A percentile compares a stretch with the other conserved stretches of the same genome.
Evolutionary conservation across 2,797 vertebrate species (phyloP).

Genomic region (Ceryle rudis): DNA sequence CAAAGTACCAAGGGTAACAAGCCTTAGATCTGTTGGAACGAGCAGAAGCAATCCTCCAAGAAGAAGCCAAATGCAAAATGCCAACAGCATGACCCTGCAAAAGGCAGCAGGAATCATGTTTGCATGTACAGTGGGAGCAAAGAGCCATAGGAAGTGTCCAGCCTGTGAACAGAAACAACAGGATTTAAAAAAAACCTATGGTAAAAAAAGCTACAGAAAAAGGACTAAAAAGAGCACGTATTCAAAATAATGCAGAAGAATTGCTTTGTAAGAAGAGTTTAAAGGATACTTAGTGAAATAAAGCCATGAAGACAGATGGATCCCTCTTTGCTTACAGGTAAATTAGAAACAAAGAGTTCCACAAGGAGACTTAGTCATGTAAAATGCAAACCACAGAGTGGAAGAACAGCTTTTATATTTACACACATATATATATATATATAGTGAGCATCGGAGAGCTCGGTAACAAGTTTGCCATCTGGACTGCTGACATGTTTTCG

Average conservation of each 20-base stretch:
- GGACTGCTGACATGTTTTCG: fast-evolving
- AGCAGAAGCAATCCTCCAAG: background rate
- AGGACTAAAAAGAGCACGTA: background rate
- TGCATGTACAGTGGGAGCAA: background rate
- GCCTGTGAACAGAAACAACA: background rate
- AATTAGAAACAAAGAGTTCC: background rate
- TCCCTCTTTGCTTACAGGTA: background rate
- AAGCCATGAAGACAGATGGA: background rate
- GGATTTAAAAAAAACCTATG: background rate
- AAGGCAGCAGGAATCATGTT: background rate
- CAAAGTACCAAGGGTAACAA: background rate
- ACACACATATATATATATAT: background rate
- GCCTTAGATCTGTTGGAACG: background rate
- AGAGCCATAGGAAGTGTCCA: background rate
- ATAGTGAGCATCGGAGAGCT: background rate
- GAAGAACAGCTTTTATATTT: background rate
- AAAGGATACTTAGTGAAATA: background rate
- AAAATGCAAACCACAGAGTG: background rate
- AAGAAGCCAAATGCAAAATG: background rate
- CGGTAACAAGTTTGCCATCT: background rate
- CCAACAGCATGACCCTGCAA: background rate
- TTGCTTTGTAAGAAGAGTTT: background rate
- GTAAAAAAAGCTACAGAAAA: background rate
- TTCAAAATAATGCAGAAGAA: background rate
- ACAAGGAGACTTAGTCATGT: background rate